Evolutionary conservation across 2,888 invertebrate genomes (phyloP), one percentile per base, ranked within the genome.

Genomic region (Watsonalla cultraria): DNA sequence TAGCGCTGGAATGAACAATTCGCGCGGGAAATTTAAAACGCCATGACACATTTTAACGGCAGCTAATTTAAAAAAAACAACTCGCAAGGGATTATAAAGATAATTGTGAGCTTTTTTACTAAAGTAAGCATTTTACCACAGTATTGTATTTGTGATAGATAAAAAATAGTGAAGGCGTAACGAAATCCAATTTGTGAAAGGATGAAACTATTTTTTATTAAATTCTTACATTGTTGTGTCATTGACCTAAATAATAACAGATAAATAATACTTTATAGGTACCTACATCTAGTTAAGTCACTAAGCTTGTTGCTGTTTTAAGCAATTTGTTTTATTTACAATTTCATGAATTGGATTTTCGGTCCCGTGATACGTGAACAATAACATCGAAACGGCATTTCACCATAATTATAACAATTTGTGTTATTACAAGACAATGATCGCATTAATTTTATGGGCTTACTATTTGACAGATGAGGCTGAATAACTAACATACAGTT

Each of bases 41-140:
- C 62, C 49, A 49, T 49, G 49, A 49, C 57, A 62, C 65, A 70
- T 72, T 67, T 64, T 64, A 62, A 72, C 61, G 76, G 76, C 78
- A 78, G 80, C 77, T 76, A 78, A 71, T 68, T 66, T 64, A 53
- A 62, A 69, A 70, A 67, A 76, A 76, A 70, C 74, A 72, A 73
- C 70, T 65, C 63, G 64, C 66, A 71, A 76, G 74, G 72, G 68
- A 72, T 77, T 78, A 78, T 74, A 49, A 37, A 37, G n/a, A 39
- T 37, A 76, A 78, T 83, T 77, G 78, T 81, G 82, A 86, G 87
- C 86, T 88, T 88, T 86, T 86, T 86, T 82, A 42, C 42, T 84
- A 85, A 80, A 78, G 39, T 54, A 51, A 54, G 51, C 54, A 45
- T 54, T 78, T 74, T 76, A 79, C 74, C 74, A 70, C 67, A 73